These are phyloP conservation scores for Congeria kusceri DNA, from an alignment of 2,888 invertebrate genomes.

Conservation along the genomic window DNA sequence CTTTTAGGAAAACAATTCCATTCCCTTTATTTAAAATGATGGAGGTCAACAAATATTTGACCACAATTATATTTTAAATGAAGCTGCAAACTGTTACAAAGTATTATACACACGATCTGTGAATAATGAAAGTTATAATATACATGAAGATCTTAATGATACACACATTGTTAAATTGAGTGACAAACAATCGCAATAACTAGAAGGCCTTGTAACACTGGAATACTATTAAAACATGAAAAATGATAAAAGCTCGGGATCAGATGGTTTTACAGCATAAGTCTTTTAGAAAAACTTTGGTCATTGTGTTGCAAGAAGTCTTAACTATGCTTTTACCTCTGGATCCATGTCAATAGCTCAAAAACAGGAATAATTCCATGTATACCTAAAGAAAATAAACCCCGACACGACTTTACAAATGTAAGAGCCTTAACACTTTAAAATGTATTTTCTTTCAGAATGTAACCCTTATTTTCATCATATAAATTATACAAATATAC, in stretches of 20 bases:
- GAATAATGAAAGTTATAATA: too few species aligned
- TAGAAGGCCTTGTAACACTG: not conserved
- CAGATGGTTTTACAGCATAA: conserved; percentile 13
- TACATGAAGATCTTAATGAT: too few species aligned
- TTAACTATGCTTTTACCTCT: conserved; percentile 37
- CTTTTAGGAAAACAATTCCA: too few species aligned
- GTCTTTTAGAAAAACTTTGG: conserved; percentile 9
- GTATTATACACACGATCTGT: not conserved
- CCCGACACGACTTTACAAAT: conserved; percentile 40
- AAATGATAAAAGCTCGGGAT: conserved; percentile 22
- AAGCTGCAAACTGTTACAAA: not conserved
- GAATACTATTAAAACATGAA: conserved; percentile 15
- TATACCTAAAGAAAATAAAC: conserved; percentile 49
- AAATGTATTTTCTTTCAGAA: too few species aligned
- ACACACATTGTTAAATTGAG: too few species aligned
- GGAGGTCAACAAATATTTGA: conserved; percentile 1
- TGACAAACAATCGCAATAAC: too few species aligned
- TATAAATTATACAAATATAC: too few species aligned
- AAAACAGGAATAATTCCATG: conserved; percentile 47
- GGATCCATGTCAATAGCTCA: conserved; percentile 22
- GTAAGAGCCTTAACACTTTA: conserved; percentile 49
- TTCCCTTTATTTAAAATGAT: conserved; percentile 9
- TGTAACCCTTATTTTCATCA: too few species aligned
- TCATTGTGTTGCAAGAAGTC: conserved; percentile 34
- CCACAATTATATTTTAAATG: conserved; percentile 11